phyloP scores from a whole-genome alignment of 2,797 vertebrate species.

The Naso thynnoides region DNA sequence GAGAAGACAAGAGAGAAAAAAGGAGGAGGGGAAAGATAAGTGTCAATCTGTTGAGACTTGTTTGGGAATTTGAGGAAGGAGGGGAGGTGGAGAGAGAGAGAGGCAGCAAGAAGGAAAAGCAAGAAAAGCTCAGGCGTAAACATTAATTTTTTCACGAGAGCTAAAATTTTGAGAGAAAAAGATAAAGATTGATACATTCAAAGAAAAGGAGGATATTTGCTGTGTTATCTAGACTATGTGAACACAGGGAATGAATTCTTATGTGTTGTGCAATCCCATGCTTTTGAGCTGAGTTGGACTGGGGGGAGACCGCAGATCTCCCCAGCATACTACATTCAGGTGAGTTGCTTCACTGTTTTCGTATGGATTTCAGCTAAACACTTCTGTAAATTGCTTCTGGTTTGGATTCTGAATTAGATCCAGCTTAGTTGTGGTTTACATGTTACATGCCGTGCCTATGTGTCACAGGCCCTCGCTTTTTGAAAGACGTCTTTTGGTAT shows the following conservation, averaged over 20 bases:
- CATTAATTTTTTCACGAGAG: constrained; percentile 58
- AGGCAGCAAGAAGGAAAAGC: constrained; percentile 59
- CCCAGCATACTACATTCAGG: constrained; percentile 76
- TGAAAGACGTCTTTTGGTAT: constrained; percentile 59
- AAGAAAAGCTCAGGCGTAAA: constrained; percentile 72
- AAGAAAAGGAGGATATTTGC: constrained; percentile 44
- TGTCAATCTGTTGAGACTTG: constrained; percentile 89
- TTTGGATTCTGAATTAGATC: constrained; percentile 27
- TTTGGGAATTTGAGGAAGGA: constrained; percentile 88
- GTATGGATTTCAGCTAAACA: constrained; percentile 3
- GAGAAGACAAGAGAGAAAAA: constrained; percentile 61
- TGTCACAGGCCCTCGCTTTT: constrained; percentile 68
- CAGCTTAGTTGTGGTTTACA: constrained; percentile 51
- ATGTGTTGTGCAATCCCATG: constrained; percentile 81
- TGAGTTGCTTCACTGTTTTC: constrained; percentile 64
- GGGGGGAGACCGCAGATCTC: constrained; percentile 59
- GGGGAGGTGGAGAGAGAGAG: constrained; percentile 68
- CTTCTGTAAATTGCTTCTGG: constrained; percentile 5
- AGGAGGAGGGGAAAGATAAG: constrained; percentile 83
- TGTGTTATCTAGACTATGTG: constrained; percentile 58
- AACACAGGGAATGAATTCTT: constrained; percentile 65
- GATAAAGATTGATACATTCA: constrained; percentile 36
- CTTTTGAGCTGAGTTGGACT: constrained; percentile 67
- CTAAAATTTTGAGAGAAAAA: constrained; percentile 21
- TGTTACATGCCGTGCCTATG: constrained; percentile 75